Conservation (phyloP, 1,140 invertebrate genomes). For the Zeugodacus cucurbitae region DNA sequence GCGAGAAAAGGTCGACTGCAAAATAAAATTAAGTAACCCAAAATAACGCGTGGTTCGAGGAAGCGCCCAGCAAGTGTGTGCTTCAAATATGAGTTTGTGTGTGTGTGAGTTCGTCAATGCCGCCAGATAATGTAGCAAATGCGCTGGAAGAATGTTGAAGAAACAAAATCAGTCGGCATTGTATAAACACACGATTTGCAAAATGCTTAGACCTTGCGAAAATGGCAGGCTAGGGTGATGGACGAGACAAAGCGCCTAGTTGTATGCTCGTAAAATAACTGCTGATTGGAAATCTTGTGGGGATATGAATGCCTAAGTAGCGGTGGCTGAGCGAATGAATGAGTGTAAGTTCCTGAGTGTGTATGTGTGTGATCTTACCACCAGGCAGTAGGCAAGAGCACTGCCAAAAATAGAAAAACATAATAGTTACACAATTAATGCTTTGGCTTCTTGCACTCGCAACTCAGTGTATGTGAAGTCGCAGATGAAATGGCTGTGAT, state of each 20-base stretch:
- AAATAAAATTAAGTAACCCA: conserved; percentile 41
- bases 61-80: not conserved
- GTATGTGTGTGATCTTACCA: not conserved
- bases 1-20: conserved; percentile 3
- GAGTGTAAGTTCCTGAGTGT: no score
- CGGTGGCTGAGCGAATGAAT: not conserved
- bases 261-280: conserved; percentile 33
- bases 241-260: not conserved
- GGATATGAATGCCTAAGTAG: conserved; percentile 17
- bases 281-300: conserved; percentile 44
- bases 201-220: not conserved
- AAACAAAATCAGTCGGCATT: conserved; percentile 16
- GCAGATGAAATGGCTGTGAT: conserved; percentile 5
- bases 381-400: not conserved
- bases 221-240: not conserved
- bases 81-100: not conserved
- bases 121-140: conserved; percentile 30
- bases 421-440: conserved; percentile 43
- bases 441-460: conserved; percentile 14
- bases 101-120: not conserved
- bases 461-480: not conserved
- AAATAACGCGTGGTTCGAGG: not conserved
- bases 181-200: conserved; percentile 17
- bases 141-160: conserved; percentile 37
- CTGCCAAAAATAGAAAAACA: conserved; percentile 4